phyloP scores from a whole-genome alignment of 2,113 vertebrate genomes.

The Microcebus tavaratra region DNA sequence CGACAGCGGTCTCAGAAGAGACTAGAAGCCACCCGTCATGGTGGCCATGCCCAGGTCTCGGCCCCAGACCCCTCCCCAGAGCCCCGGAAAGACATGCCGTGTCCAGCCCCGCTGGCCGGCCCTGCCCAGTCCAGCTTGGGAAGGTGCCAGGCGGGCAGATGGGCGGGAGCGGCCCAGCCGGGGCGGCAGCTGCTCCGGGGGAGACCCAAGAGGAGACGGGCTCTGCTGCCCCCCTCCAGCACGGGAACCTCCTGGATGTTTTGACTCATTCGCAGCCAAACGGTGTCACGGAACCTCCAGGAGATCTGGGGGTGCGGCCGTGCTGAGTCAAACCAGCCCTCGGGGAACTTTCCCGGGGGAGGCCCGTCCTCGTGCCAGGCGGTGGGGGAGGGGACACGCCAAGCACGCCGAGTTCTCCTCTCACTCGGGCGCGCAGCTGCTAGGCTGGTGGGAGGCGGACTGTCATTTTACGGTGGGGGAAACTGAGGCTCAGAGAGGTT shows the following conservation, averaged over 20 bases:
- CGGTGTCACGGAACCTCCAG: neutral
- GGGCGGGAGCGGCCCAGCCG: slow-evolving; percentile 40
- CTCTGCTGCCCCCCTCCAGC: neutral
- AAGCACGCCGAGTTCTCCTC: neutral
- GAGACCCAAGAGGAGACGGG: neutral
- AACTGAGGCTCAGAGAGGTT: neutral
- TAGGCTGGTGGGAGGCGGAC: neutral
- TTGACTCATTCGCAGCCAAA: slow-evolving; percentile 61
- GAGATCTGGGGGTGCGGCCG: neutral
- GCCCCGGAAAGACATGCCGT: rapidly evolving
- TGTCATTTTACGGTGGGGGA: neutral
- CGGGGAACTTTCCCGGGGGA: neutral
- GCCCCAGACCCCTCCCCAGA: neutral
- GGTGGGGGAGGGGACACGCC: neutral
- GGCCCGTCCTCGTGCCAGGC: neutral
- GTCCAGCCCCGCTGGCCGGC: neutral
- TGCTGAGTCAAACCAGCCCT: neutral
- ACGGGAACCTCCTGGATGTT: slow-evolving; percentile 54
- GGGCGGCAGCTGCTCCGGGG: slow-evolving; percentile 58
- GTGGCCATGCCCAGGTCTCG: neutral
- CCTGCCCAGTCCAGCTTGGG: neutral
- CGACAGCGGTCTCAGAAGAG: neutral
- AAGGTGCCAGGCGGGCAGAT: slow-evolving; percentile 60
- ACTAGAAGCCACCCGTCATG: neutral
- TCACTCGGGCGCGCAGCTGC: neutral